Conservation (phyloP, 2,113 vertebrate species). For the Colaptes auratus region DNA sequence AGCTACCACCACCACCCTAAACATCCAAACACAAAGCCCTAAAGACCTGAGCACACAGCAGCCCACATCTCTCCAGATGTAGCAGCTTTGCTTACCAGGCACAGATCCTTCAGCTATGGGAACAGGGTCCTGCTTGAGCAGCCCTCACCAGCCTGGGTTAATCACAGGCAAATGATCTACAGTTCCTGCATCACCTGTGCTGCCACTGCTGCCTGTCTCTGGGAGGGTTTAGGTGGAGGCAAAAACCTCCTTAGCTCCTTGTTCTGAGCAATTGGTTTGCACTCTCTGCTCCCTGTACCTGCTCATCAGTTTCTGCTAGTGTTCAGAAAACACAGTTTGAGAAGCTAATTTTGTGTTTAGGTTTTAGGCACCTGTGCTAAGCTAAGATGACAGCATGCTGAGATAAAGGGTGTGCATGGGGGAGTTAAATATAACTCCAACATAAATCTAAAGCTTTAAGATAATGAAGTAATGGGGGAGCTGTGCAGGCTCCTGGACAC, state of each 20-base stretch:
- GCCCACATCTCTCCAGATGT: accelerated
- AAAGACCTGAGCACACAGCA: neutral
- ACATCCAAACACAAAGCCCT: neutral
- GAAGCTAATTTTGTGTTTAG: neutral
- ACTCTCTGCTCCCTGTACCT: no score
- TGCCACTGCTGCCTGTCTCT: neutral
- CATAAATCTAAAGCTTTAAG: neutral
- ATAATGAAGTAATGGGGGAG: neutral
- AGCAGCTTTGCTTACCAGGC: neutral
- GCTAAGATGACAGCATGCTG: neutral
- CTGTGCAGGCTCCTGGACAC: neutral
- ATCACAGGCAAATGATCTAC: neutral
- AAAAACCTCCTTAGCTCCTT: neutral
- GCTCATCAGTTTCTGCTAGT: neutral
- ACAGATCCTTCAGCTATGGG: accelerated
- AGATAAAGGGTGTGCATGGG: neutral
- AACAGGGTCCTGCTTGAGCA: accelerated
- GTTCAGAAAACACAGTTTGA: neutral
- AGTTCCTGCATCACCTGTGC: neutral
- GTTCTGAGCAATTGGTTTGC: neutral
- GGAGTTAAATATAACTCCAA: neutral
- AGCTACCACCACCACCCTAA: accelerated
- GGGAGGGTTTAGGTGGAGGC: neutral
- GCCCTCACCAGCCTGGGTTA: neutral
- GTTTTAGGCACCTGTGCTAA: neutral